A percentile compares a stretch with the other conserved stretches of the same genome.
phyloP scores from a whole-genome alignment of 2,888 invertebrate genomes.

The Dorcus parallelipipedus region DNA sequence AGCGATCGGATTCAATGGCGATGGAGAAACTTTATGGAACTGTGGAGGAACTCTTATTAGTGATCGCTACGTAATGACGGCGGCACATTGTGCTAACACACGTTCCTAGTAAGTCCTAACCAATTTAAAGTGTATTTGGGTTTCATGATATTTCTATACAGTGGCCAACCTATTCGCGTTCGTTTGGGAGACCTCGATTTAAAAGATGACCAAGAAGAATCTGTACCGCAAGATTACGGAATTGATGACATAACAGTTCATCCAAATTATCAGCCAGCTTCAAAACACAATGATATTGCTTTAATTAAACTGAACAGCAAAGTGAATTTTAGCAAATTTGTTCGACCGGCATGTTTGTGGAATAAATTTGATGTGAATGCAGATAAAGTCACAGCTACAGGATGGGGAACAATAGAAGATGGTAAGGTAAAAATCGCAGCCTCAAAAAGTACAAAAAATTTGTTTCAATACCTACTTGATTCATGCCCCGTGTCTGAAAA shows the following conservation, averaged over 20 bases:
- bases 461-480: not conserved
- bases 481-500: too few species aligned
- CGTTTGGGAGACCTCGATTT: conserved; percentile 60
- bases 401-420: conserved; percentile 55
- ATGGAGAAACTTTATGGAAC: conserved; percentile 38
- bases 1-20: conserved; percentile 43
- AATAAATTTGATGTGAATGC: conserved; percentile 41
- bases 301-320: conserved; percentile 52
- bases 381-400: conserved; percentile 57
- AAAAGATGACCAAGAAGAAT: conserved; percentile 49
- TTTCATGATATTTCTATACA: conserved; percentile 28
- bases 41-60: conserved; percentile 59
- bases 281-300: conserved; percentile 65
- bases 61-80: conserved; percentile 54
- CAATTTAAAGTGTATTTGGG: not conserved
- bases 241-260: conserved; percentile 52
- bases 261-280: conserved; percentile 54
- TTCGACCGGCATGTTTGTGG: conserved; percentile 66
- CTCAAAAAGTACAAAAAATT: not conserved
- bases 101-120: conserved; percentile 34
- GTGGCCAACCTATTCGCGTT: conserved; percentile 52
- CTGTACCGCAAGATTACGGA: conserved; percentile 49
- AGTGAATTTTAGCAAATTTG: conserved; percentile 50
- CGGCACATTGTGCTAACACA: conserved; percentile 55
- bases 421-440: conserved; percentile 7